Percentiles rank a stretch among this genome's conserved stretches.
Conservation (phyloP, 2,113 vertebrate species). For the Buteo buteo region DNA sequence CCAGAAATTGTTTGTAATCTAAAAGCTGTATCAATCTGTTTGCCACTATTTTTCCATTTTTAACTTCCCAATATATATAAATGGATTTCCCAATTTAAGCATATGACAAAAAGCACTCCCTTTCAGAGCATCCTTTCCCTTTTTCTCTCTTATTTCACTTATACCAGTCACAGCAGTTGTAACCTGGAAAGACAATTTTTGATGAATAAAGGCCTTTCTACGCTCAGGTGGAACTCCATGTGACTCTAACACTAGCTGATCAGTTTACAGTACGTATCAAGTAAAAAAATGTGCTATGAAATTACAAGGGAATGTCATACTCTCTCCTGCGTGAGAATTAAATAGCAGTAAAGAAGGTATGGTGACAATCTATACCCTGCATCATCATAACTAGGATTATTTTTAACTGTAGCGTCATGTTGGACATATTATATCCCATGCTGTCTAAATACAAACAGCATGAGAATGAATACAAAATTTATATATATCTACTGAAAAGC, state of each 20-base stretch:
- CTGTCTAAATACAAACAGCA: neutral
- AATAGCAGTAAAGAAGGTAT: neutral
- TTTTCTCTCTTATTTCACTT: neutral
- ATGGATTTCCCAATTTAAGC: neutral
- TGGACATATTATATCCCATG: neutral
- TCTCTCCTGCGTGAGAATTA: neutral
- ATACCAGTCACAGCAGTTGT: neutral
- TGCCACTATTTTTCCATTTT: conserved; percentile 13
- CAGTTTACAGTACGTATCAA: neutral
- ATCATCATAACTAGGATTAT: neutral
- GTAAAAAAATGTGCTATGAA: neutral
- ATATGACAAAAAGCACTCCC: neutral
- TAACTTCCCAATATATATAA: conserved; percentile 13
- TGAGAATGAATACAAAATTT: neutral
- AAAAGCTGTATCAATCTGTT: conserved; percentile 37
- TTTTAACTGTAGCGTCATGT: neutral
- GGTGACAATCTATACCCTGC: neutral
- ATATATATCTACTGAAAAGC: neutral
- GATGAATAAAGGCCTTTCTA: neutral
- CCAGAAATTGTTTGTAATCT: conserved; percentile 48
- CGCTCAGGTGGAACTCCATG: neutral
- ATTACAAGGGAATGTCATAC: neutral
- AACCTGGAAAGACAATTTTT: neutral
- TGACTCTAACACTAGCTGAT: neutral
- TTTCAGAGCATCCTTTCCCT: neutral